Percentiles rank a stretch among this genome's conserved stretches.
Evolutionary conservation across 2,113 vertebrate genomes (phyloP).

Genomic region (Pardalotus punctatus): DNA sequence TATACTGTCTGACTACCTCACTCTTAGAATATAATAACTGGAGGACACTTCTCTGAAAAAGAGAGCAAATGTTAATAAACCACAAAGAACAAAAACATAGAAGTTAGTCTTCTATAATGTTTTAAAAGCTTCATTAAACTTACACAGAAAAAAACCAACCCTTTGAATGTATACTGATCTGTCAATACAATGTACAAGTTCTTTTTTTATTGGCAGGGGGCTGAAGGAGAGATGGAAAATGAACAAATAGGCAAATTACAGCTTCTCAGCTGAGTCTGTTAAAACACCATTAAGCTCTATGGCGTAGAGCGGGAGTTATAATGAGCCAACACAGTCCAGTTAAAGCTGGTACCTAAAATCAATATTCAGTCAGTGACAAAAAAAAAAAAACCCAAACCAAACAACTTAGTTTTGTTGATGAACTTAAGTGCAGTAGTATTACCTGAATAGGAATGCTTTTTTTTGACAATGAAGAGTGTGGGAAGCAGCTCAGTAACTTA

Average conservation of each 20-base stretch:
- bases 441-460: neutral
- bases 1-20: constrained; percentile 87
- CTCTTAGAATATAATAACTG: constrained; percentile 83
- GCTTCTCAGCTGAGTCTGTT: neutral
- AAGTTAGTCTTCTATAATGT: neutral
- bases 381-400: neutral
- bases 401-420: neutral
- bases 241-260: neutral
- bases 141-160: neutral
- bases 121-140: neutral
- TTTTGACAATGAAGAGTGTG: neutral
- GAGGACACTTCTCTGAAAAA: constrained; percentile 79
- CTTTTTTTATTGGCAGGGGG: neutral
- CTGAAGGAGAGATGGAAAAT: neutral
- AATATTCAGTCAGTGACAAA: neutral
- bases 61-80: neutral
- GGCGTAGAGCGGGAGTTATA: neutral
- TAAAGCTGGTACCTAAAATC: neutral
- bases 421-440: neutral
- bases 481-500: neutral
- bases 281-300: neutral
- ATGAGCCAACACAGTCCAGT: neutral
- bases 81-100: neutral
- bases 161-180: neutral
- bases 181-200: neutral